Evolutionary conservation across 2,888 invertebrate genomes (phyloP), one percentile per base, ranked within the genome.

Genomic region (Pachymerium ferrugineum): DNA sequence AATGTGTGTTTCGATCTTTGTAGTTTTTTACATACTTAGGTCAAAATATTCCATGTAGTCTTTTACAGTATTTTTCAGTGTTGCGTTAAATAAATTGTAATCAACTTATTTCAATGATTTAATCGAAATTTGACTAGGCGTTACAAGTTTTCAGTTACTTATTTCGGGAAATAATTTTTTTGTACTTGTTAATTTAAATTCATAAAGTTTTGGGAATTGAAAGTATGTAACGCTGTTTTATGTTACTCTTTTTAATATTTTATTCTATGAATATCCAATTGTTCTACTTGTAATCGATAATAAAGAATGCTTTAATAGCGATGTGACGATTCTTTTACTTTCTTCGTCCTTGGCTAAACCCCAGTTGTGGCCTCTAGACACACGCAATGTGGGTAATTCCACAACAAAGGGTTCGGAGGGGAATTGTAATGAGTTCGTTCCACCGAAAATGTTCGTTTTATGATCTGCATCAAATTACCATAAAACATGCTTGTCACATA

Each of bases 271-370:
- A 54, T 54, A 54, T 22, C 54, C 25, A 54, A 47, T 54, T 54
- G 54, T 54, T 54, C 54, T n/a, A n/a, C n/a, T 54, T 54, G 54
- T 54, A 54, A 54, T 12, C 54, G 54, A 54, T 54, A 54, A 54
- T 54, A 54, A 54, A 54, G 28, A 54, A 54, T 54, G 54, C 54
- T 54, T 54, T 25, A 54, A 54, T 54, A 54, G 54, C 54, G 54
- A n/a, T n/a, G n/a, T n/a, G n/a, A n/a, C n/a, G n/a, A n/a, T n/a
- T n/a, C n/a, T n/a, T n/a, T n/a, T n/a, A n/a, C n/a, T n/a, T n/a
- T n/a, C n/a, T n/a, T n/a, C n/a, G n/a, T n/a, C n/a, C n/a, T n/a
- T n/a, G n/a, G n/a, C n/a, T n/a, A n/a, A n/a, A n/a, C n/a, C n/a
- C n/a, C n/a, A n/a, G n/a, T n/a, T n/a, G n/a, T n/a, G n/a, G n/a